Percentiles rank a stretch among this genome's conserved stretches.
Evolutionary conservation across 2,888 invertebrate genomes (phyloP).

Genomic region (Siphlonurus alternatus): DNA sequence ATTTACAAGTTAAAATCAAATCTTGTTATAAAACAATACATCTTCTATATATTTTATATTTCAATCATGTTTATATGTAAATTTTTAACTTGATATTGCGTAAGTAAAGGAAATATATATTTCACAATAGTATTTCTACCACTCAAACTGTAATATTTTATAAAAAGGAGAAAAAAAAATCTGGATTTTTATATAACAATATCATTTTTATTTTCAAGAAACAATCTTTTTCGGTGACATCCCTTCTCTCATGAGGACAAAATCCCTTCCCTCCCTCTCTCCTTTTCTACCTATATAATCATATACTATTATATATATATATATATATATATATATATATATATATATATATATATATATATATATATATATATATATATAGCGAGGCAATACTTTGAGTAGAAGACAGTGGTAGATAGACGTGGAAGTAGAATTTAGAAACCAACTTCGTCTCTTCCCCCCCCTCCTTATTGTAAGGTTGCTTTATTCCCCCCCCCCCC

Average conservation of each 20-base stretch:
- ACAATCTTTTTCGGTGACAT: not conserved
- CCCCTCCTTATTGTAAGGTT: too few relatives aligned
- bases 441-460: not conserved
- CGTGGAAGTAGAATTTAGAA: not conserved
- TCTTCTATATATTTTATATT: too few relatives aligned
- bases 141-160: too few relatives aligned
- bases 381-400: not conserved
- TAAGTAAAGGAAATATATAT: too few relatives aligned
- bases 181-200: not conserved
- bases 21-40: too few relatives aligned
- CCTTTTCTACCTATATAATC: not conserved
- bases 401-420: not conserved
- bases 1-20: too few relatives aligned
- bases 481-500: not conserved
- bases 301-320: not conserved
- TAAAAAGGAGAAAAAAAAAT: too few relatives aligned
- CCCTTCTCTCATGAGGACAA: not conserved
- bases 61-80: too few relatives aligned
- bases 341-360: not conserved
- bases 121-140: too few relatives aligned
- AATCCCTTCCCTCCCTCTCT: not conserved
- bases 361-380: not conserved
- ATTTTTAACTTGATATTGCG: too few relatives aligned
- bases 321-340: not conserved
- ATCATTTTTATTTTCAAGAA: not conserved